A percentile compares a stretch with the other conserved stretches of the same genome.
phyloP scores from a whole-genome alignment of 2,113 vertebrate species.

The Alexandromys fortis region DNA sequence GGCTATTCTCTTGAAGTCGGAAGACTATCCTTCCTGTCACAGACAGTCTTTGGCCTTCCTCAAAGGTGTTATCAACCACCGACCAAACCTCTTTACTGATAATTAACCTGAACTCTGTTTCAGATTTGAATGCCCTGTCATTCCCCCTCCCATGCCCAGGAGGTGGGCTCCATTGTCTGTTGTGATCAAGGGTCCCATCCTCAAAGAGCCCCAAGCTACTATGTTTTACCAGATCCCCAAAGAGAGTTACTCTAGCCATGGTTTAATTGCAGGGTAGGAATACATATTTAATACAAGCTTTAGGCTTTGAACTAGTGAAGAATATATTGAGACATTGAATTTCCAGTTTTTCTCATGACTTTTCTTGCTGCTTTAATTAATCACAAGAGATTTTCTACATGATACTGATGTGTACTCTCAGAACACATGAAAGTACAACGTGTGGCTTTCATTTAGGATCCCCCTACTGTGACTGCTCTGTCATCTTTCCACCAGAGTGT shows the following conservation, averaged over 20 bases:
- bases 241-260: not conserved
- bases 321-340: not conserved
- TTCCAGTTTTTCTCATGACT: not conserved
- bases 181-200: not conserved
- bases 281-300: not conserved
- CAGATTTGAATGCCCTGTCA: not conserved
- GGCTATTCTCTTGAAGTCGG: not conserved
- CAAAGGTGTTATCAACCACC: not conserved
- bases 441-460: not conserved
- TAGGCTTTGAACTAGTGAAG: not conserved
- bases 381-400: not conserved
- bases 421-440: not conserved
- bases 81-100: not conserved
- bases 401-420: not conserved
- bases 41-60: not conserved
- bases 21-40: not conserved
- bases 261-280: not conserved
- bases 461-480: not conserved
- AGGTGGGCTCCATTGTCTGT: not conserved
- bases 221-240: not conserved
- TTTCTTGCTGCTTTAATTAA: constrained; percentile 36
- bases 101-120: not conserved
- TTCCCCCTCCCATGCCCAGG: not conserved
- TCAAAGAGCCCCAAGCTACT: not conserved
- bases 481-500: not conserved